phyloP scores from a whole-genome alignment of 2,888 invertebrate genomes.

The Timema cristinae region DNA sequence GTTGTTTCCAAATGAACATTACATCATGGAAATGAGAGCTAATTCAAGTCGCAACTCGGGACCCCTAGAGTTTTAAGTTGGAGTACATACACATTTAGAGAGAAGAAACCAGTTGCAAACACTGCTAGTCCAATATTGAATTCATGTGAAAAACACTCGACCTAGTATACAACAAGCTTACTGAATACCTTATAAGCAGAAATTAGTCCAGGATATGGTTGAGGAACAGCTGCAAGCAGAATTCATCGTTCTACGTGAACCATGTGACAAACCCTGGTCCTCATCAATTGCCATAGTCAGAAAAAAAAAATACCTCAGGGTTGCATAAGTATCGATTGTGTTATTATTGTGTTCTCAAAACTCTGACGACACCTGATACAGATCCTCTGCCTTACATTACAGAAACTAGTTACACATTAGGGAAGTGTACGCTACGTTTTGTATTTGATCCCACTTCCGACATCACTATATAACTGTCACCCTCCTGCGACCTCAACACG shows the following conservation, averaged over 20 bases:
- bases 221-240: no score
- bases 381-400: not conserved
- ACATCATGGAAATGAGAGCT: no score
- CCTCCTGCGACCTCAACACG: no score
- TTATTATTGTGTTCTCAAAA: not conserved
- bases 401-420: not conserved
- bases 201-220: slow-evolving; percentile 7
- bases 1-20: not conserved
- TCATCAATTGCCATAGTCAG: no score
- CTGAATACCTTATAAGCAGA: not conserved
- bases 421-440: not conserved
- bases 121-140: not conserved
- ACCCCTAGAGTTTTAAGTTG: no score
- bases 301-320: not conserved
- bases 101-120: not conserved
- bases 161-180: not conserved
- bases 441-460: not conserved
- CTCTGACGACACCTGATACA: not conserved
- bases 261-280: no score
- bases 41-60: no score
- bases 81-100: not conserved
- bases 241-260: no score
- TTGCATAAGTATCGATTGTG: not conserved
- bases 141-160: not conserved
- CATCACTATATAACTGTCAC: no score